Evolutionary conservation across 1,140 invertebrate genomes (phyloP), one percentile per base, ranked within the genome.

Genomic region (Hypsibius dujardini): DNA sequence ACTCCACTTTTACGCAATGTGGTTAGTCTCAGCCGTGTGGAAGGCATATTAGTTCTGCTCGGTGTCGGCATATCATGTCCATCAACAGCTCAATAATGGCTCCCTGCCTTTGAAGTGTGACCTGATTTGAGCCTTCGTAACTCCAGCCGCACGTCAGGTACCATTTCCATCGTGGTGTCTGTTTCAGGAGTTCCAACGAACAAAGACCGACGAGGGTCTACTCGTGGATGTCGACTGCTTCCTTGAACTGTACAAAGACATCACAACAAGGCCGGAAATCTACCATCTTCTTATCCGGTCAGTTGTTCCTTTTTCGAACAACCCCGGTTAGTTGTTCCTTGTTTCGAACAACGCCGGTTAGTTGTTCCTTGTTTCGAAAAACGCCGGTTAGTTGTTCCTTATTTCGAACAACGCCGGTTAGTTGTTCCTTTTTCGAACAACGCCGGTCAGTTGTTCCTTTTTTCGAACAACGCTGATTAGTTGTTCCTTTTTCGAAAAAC

Each of bases 181-280:
- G 28, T 46, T 45, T 12, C 50, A 45, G 67, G 67, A 60, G 28
- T 69, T 45, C 28, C 67, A 60, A 69, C 7, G 67, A 12, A 69
- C 67, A n/a, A 46, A 62, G 71, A n/a, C n/a, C 7, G 50, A 56
- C 50, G 50, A 56, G n/a, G 50, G 50, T 7, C n/a, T 56, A 56
- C n/a, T n/a, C 12, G 42, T 67, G 3, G 62, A 67, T 42, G 42
- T 15, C 12, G 42, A 67, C 12, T 3, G 3, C 75, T 86, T 86
- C 76, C 80, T 85, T 47, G 81, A 82, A 69, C 77, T 86, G 46
- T 86, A 85, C 76, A 86, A 85, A 75, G 84, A 86, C 75, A 80
- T 86, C 42, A 81, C 83, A 2, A 86, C 85, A 3, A 76, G 85
- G 74, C 85, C 84, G 50, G 85, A 86, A 78, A 83, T 86, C 28